Percentiles rank a stretch among this genome's conserved stretches.
phyloP scores from a whole-genome alignment of 2,113 vertebrate genomes.

The Acanthisitta chloris region DNA sequence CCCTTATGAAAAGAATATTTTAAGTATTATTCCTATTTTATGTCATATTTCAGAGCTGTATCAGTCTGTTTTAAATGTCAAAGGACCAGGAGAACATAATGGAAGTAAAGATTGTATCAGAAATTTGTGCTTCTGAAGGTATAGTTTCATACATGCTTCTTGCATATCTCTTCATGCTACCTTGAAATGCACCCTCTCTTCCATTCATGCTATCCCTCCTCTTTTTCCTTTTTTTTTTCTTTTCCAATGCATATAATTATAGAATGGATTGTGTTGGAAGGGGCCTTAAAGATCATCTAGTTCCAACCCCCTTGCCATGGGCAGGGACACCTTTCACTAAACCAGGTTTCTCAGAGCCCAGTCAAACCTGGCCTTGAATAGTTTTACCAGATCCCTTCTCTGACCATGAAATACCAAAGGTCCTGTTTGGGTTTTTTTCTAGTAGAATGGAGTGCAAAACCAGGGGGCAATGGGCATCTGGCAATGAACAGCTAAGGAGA shows the following conservation, averaged over 20 bases:
- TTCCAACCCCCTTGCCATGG: not conserved
- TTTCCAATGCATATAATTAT: not conserved
- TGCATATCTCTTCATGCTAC: not conserved
- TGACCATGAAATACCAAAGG: not conserved
- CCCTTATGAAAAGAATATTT: not conserved
- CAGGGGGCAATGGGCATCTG: not conserved
- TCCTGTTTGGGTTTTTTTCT: not conserved
- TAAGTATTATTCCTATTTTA: not conserved
- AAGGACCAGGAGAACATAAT: not conserved
- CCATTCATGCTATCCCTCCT: fast-evolving
- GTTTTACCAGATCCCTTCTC: not conserved
- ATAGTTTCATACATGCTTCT: not conserved
- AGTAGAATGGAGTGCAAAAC: not conserved
- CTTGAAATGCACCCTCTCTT: not conserved
- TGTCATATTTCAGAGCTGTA: not conserved
- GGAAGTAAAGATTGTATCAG: not conserved
- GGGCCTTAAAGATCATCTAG: not conserved
- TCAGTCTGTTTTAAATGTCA: not conserved
- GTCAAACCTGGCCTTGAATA: not conserved
- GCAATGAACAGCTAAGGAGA: not conserved
- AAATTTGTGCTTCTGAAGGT: not conserved
- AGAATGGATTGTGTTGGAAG: not conserved
- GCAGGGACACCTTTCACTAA: not conserved
- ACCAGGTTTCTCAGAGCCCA: not conserved
- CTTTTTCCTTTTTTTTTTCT: not conserved